Conservation (phyloP, 2,888 invertebrate genomes). For the Aphrophora alni region DNA sequence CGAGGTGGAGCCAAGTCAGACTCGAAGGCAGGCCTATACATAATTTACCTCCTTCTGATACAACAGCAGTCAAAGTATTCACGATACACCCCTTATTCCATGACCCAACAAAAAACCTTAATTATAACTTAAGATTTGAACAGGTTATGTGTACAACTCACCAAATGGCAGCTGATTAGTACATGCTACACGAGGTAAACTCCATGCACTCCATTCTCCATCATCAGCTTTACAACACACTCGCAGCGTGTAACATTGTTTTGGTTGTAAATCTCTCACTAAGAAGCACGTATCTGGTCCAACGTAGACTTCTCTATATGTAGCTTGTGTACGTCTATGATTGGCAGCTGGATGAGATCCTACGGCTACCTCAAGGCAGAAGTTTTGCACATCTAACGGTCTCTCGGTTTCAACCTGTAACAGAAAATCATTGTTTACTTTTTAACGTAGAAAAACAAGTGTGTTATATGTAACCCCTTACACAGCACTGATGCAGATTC, state of each 20-base stretch:
- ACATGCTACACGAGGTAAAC: slow-evolving; percentile 59
- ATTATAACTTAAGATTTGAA: too few relatives aligned
- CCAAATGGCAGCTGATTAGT: slow-evolving; percentile 61
- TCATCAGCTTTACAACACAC: slow-evolving; percentile 60
- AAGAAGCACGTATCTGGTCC: slow-evolving; percentile 60
- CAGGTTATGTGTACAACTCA: slow-evolving; percentile 41
- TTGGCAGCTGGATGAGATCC: slow-evolving; percentile 55
- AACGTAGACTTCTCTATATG: slow-evolving; percentile 59
- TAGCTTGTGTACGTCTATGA: slow-evolving; percentile 53
- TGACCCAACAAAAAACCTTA: too few relatives aligned
- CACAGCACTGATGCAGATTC: too few relatives aligned
- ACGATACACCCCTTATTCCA: too few relatives aligned
- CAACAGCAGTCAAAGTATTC: too few relatives aligned
- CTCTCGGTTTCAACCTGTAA: background rate
- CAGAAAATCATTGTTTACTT: too few relatives aligned
- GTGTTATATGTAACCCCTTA: too few relatives aligned
- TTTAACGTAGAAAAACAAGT: too few relatives aligned
- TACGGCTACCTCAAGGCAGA: slow-evolving; percentile 58
- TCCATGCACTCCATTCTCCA: slow-evolving; percentile 62
- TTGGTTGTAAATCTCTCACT: slow-evolving; percentile 60
- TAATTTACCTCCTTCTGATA: too few relatives aligned
- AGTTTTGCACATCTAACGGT: slow-evolving; percentile 58
- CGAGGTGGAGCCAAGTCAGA: too few relatives aligned
- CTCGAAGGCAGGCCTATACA: too few relatives aligned
- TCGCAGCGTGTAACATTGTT: slow-evolving; percentile 61